Percentiles rank a stretch among this genome's conserved stretches.
phyloP scores from a whole-genome alignment of 2,888 invertebrate species.

The Cosmia pyralina region DNA sequence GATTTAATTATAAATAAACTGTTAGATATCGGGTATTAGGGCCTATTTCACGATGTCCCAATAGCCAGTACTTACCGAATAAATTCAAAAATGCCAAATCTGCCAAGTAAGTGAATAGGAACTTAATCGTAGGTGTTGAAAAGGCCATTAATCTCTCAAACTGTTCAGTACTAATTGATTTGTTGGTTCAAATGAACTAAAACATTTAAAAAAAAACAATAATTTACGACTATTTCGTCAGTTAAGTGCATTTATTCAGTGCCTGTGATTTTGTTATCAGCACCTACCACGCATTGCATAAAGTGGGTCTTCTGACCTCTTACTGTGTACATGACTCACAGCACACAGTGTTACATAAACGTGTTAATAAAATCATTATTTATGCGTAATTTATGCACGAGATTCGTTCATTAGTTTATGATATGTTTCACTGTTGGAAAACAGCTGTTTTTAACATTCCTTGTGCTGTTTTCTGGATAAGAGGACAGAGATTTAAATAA shows the following conservation, averaged over 20 bases:
- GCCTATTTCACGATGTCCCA: no score
- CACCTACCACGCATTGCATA: constrained; percentile 2
- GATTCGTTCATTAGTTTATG: constrained; percentile 32
- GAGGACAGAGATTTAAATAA: neutral
- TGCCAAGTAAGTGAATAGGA: no score
- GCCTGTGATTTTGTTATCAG: constrained; percentile 14
- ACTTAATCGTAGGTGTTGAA: no score
- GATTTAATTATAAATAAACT: no score
- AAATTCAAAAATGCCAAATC: no score
- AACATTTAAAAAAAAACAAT: neutral
- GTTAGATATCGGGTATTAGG: no score
- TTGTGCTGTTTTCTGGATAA: neutral
- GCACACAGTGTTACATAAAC: constrained; percentile 44
- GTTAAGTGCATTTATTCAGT: neutral
- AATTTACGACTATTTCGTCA: neutral
- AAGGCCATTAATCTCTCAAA: no score
- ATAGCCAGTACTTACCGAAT: no score
- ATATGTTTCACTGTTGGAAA: constrained; percentile 10
- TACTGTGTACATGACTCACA: constrained; percentile 45
- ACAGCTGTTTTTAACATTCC: constrained; percentile 28
- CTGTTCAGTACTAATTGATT: neutral
- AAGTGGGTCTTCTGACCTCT: constrained; percentile 41
- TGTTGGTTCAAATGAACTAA: neutral
- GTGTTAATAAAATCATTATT: constrained; percentile 45
- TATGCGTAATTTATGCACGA: constrained; percentile 43